Percentiles rank a stretch among this genome's conserved stretches.
These are phyloP conservation scores for Isichthys henryi DNA, from an alignment of 2,113 vertebrate genomes.

Conservation along the genomic window DNA sequence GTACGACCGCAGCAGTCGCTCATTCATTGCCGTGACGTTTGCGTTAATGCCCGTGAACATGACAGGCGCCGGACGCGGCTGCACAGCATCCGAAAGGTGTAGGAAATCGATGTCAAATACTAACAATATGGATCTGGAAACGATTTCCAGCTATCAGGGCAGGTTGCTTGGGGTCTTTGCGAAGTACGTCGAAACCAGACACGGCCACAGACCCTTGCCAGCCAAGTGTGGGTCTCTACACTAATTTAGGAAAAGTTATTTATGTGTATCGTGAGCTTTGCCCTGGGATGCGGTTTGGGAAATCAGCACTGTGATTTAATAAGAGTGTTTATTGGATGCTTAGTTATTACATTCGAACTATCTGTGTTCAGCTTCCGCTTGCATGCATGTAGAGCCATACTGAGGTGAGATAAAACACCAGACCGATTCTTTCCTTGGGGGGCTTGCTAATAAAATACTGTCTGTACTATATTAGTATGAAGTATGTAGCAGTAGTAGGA, in stretches of 20 bases:
- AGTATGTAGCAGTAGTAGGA: background rate
- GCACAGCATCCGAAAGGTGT: background rate
- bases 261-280: background rate
- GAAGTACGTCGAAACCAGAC: background rate
- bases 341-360: background rate
- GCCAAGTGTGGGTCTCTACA: background rate
- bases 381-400: background rate
- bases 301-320: background rate
- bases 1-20: background rate
- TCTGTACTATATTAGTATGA: background rate
- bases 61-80: background rate
- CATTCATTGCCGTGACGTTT: background rate
- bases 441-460: background rate
- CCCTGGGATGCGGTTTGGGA: background rate
- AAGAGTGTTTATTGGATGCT: background rate
- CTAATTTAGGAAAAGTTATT: constrained; percentile 1
- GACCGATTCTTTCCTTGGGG: background rate
- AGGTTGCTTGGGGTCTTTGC: background rate
- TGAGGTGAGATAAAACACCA: background rate
- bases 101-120: background rate
- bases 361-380: background rate
- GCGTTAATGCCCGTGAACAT: background rate
- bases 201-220: background rate
- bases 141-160: background rate
- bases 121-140: background rate